Conservation (phyloP, 2,888 invertebrate genomes). For the Sylvicola cinctus region DNA sequence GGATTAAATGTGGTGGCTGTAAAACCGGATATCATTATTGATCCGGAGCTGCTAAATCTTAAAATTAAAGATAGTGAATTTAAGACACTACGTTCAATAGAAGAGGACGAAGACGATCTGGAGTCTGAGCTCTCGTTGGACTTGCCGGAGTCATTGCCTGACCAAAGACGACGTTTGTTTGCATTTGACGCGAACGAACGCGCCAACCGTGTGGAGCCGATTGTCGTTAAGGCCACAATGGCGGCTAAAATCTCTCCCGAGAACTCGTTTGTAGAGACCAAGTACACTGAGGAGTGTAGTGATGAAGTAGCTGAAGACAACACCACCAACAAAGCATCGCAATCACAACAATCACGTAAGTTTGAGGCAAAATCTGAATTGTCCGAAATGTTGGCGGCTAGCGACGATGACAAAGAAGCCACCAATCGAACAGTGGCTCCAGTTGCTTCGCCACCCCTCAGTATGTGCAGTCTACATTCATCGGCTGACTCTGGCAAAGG, state of each 20-base stretch:
- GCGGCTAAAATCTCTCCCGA: conserved; percentile 24
- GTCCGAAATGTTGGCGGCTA: conserved; percentile 20
- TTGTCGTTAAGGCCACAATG: conserved; percentile 20
- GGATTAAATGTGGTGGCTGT: conserved; percentile 14
- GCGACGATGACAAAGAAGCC: conserved; percentile 29
- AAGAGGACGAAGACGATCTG: conserved; percentile 6
- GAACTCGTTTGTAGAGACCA: conserved; percentile 16
- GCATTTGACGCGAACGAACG: conserved; percentile 10
- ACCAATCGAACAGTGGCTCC: background rate
- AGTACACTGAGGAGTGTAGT: conserved; percentile 17
- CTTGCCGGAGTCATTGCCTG: conserved; percentile 18
- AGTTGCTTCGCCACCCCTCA: conserved; percentile 40
- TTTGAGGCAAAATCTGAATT: too few species aligned
- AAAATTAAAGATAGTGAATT: conserved; percentile 17
- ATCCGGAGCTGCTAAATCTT: conserved; percentile 32
- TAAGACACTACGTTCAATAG: conserved; percentile 9
- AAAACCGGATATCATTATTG: conserved; percentile 21
- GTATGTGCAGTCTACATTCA: conserved; percentile 21
- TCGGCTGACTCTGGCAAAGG: conserved; percentile 25
- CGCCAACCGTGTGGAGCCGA: conserved; percentile 12
- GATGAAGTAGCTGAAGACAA: conserved; percentile 21
- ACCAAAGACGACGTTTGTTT: conserved; percentile 5
- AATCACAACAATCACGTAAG: too few species aligned
- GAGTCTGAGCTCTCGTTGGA: conserved; percentile 14
- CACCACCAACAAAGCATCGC: too few species aligned